Evolutionary conservation across 2,888 invertebrate species (phyloP).

Genomic region (Agrypnus murinus): DNA sequence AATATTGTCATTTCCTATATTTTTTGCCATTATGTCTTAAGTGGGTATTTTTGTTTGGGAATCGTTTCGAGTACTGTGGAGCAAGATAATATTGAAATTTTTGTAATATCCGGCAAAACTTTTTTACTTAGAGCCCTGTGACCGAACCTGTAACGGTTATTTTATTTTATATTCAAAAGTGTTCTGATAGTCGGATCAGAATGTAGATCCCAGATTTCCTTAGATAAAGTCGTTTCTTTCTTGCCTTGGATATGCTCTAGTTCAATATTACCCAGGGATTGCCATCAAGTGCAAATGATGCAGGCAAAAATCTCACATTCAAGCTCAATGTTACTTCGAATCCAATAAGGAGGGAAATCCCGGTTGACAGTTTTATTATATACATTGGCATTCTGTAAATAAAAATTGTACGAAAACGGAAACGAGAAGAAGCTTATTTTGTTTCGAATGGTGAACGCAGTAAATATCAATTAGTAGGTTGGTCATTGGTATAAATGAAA

Average conservation of each 20-base stretch:
- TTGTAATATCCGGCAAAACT: constrained; percentile 28
- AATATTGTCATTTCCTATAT: constrained; percentile 16
- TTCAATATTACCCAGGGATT: constrained; percentile 33
- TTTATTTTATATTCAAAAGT: constrained; percentile 36
- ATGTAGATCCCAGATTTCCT: constrained; percentile 34
- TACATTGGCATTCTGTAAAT: background rate
- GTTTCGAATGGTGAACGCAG: background rate
- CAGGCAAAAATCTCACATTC: constrained; percentile 38
- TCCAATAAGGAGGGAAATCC: constrained; percentile 37
- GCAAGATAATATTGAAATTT: constrained; percentile 27
- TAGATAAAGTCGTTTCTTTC: constrained; percentile 37
- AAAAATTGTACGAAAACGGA: constrained; percentile 1
- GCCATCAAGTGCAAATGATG: constrained; percentile 41
- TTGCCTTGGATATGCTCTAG: constrained; percentile 30
- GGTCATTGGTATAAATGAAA: constrained; percentile 37
- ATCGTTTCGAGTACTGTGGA: background rate
- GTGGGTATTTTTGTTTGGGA: background rate
- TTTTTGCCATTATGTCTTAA: background rate
- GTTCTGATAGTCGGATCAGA: constrained; percentile 38
- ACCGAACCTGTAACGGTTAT: constrained; percentile 32
- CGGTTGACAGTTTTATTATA: constrained; percentile 39
- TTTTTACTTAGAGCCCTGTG: constrained; percentile 28
- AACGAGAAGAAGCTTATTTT: background rate
- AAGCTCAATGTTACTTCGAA: constrained; percentile 19
- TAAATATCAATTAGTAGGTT: constrained; percentile 33